phyloP scores from a whole-genome alignment of 2,113 vertebrate species.

The Cettia cetti region DNA sequence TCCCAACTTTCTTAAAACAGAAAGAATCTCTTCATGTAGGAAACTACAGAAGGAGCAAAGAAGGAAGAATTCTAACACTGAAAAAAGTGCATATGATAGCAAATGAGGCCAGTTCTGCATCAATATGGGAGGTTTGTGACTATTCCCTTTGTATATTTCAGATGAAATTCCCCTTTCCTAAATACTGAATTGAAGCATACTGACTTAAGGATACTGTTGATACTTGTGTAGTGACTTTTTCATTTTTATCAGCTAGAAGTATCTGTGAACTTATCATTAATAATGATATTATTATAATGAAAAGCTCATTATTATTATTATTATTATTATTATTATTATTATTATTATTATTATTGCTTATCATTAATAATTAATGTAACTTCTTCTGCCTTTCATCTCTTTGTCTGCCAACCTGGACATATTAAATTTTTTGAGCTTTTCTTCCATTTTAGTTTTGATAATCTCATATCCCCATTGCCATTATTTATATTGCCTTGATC shows the following conservation, averaged over 20 bases:
- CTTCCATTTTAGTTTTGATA: neutral
- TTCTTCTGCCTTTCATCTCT: neutral
- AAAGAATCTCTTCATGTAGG: neutral
- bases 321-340: too few species aligned
- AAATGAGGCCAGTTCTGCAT: neutral
- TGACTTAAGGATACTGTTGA: neutral
- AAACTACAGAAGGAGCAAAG: neutral
- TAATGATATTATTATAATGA: too few species aligned
- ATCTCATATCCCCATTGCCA: neutral
- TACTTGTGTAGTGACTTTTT: fast-evolving
- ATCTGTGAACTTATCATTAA: neutral
- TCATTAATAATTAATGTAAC: neutral
- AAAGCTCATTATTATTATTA: too few species aligned
- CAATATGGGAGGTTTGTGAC: neutral
- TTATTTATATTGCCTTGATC: neutral
- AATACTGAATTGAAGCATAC: neutral
- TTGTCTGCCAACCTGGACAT: neutral
- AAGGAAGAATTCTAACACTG: neutral
- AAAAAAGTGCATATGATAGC: neutral
- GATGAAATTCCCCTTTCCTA: neutral
- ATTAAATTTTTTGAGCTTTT: neutral
- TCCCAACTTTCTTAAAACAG: neutral
- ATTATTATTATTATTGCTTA: too few species aligned
- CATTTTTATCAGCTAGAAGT: neutral
- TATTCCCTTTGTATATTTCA: neutral